Evolutionary conservation across 2,113 vertebrate genomes (phyloP).

Genomic region (Pseudolaguvia tuberculata): DNA sequence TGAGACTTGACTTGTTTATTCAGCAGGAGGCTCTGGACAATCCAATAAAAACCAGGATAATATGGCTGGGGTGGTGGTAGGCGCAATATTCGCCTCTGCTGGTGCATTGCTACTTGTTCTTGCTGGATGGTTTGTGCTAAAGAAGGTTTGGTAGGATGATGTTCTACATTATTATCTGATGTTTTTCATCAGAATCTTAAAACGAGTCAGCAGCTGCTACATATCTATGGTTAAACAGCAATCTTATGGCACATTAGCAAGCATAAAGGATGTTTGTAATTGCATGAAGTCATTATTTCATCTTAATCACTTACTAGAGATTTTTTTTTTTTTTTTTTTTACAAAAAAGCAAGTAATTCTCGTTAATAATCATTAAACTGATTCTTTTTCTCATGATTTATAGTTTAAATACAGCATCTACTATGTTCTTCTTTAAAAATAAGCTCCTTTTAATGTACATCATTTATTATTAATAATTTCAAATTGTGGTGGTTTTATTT

Average conservation of each 20-base stretch:
- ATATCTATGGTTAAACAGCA: conserved; percentile 23
- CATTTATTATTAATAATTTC: background rate
- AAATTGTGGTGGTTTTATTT: conserved; percentile 24
- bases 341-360: too few species aligned
- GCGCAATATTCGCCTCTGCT: conserved; percentile 58
- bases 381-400: background rate
- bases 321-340: too few species aligned
- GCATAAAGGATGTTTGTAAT: background rate
- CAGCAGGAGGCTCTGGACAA: conserved; percentile 39
- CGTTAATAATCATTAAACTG: too few species aligned
- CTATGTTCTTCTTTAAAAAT: too few species aligned
- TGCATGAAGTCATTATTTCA: background rate
- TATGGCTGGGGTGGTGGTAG: conserved; percentile 53
- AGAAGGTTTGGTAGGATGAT: conserved; percentile 52
- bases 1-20: conserved; percentile 11
- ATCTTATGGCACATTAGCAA: conserved; percentile 6
- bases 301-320: background rate
- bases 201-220: conserved; percentile 2
- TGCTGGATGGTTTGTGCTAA: conserved; percentile 62
- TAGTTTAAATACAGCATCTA: conserved; percentile 1
- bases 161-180: conserved; percentile 26
- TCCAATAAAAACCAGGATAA: conserved; percentile 20
- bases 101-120: conserved; percentile 54
- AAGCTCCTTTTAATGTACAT: too few species aligned
- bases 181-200: conserved; percentile 35